Percentiles rank a stretch among this genome's conserved stretches.
Evolutionary conservation across 2,797 vertebrate genomes (phyloP).

Genomic region (Acipenser oxyrinchus): DNA sequence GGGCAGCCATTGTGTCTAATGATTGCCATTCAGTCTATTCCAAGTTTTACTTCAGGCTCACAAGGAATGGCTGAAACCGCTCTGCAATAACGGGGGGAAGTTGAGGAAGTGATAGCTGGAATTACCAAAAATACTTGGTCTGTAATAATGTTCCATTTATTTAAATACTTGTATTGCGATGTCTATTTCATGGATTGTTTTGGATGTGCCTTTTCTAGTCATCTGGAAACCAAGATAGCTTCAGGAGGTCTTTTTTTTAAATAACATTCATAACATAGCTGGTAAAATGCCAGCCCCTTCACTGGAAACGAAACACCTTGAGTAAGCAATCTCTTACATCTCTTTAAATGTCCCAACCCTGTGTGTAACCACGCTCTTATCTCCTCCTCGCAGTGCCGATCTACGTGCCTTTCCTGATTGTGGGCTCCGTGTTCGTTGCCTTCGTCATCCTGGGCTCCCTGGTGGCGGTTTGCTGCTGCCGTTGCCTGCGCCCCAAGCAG

Average conservation of each 20-base stretch:
- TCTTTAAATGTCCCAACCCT: background rate
- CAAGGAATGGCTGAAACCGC: no score
- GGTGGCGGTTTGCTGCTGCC: conserved; percentile 91
- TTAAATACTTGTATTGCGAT: background rate
- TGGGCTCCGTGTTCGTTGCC: conserved; percentile 91
- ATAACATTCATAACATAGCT: background rate
- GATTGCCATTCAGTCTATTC: no score
- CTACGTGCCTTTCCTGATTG: conserved; percentile 95
- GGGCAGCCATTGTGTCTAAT: no score
- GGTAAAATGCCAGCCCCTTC: background rate
- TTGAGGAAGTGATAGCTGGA: no score
- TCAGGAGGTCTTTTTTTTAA: background rate
- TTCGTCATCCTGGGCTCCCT: conserved; percentile 91
- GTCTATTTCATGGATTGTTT: background rate
- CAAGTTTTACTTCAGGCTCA: no score
- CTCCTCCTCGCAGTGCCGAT: conserved; percentile 76
- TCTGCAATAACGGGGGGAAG: no score
- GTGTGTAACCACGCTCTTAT: conserved; percentile 1
- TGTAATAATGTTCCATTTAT: no score
- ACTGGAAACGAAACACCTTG: background rate
- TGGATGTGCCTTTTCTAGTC: background rate
- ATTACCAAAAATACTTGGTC: no score
- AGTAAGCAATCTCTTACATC: background rate
- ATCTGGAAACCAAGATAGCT: no score
- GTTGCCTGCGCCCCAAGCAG: conserved; percentile 92